These are phyloP conservation scores for Lycorma delicatula DNA, from an alignment of 1,140 invertebrate species.

Conservation along the genomic window DNA sequence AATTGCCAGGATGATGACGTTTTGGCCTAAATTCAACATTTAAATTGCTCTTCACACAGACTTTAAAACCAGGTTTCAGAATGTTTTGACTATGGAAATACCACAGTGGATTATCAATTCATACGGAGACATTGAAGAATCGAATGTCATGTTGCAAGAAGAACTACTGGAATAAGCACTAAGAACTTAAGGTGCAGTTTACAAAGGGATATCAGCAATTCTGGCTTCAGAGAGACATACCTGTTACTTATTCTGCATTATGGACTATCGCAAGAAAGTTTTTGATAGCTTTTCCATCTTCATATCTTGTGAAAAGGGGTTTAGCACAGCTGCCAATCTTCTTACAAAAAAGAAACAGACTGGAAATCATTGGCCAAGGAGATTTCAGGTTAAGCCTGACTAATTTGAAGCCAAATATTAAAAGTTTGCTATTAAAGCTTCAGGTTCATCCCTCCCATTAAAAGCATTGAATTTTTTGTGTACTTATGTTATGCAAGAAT, in stretches of 20 bases:
- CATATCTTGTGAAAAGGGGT: conserved; percentile 16
- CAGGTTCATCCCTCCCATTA: too few relatives aligned
- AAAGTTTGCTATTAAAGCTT: too few relatives aligned
- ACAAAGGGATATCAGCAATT: conserved; percentile 28
- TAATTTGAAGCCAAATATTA: too few relatives aligned
- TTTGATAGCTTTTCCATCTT: conserved; percentile 22
- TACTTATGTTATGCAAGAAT: too few relatives aligned
- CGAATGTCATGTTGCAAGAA: conserved; percentile 30
- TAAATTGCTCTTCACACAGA: conserved; percentile 26
- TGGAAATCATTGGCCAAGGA: too few relatives aligned
- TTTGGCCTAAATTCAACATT: conserved; percentile 31
- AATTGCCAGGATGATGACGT: too few relatives aligned
- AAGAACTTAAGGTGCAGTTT: conserved; percentile 30
- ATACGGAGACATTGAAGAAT: conserved; percentile 28
- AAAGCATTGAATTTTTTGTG: too few relatives aligned
- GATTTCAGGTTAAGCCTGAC: too few relatives aligned
- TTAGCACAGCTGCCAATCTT: conserved; percentile 2
- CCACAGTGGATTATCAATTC: conserved; percentile 29
- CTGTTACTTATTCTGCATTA: conserved; percentile 22
- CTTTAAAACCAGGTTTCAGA: conserved; percentile 29
- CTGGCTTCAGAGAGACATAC: conserved; percentile 15
- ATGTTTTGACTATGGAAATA: conserved; percentile 32
- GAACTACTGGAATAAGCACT: conserved; percentile 27
- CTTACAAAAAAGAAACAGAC: not conserved
- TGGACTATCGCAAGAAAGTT: conserved; percentile 21